Evolutionary conservation across 2,113 vertebrate species (phyloP).

Genomic region (Protomyctophum bolini): DNA sequence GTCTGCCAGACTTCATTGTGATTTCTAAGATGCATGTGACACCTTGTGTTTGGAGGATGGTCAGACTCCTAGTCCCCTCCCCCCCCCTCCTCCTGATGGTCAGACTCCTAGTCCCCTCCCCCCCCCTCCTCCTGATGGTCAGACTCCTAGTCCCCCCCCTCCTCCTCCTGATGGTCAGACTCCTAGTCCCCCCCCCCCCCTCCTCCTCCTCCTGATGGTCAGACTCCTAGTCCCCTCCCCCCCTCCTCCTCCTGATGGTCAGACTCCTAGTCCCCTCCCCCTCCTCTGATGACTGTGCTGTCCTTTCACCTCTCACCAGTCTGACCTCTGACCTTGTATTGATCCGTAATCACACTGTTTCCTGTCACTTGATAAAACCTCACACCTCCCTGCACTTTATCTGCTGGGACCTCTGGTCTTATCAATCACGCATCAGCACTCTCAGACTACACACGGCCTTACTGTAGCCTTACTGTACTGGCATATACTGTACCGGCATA

Average conservation of each 20-base stretch:
- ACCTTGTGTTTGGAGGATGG: constrained; percentile 2
- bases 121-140: no score
- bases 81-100: no score
- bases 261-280: neutral
- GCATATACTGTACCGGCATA: no score
- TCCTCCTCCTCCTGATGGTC: no score
- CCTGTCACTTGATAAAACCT: constrained; percentile 1
- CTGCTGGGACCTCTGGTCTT: neutral
- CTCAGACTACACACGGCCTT: no score
- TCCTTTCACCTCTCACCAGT: constrained; percentile 9
- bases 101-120: neutral
- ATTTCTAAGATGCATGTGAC: constrained; percentile 53
- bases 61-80: neutral
- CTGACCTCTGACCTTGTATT: constrained; percentile 15
- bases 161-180: no score
- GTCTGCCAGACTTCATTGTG: constrained; percentile 49
- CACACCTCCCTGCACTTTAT: neutral
- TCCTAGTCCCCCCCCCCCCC: no score
- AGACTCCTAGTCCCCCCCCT: neutral
- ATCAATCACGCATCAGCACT: no score
- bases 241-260: no score
- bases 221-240: neutral
- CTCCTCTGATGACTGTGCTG: neutral
- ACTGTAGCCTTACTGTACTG: no score
- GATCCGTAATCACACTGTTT: neutral